Percentiles rank a stretch among this genome's conserved stretches.
Conservation (phyloP, 2,113 vertebrate species). For the Pachyramphus minor region DNA sequence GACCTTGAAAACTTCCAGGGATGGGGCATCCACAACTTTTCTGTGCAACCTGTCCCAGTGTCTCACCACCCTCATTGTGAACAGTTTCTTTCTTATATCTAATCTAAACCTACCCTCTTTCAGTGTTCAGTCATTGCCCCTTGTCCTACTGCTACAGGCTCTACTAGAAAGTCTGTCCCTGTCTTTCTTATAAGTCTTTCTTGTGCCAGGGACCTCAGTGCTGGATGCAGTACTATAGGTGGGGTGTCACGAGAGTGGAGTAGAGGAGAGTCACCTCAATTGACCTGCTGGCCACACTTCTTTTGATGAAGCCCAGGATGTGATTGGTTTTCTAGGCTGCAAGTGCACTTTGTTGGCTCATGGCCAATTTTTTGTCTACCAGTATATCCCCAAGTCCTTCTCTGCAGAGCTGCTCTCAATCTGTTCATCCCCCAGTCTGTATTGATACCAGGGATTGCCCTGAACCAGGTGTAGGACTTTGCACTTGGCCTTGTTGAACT, state of each 20-base stretch:
- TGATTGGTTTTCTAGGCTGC: background rate
- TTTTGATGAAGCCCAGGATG: background rate
- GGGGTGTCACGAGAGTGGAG: background rate
- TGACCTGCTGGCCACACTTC: background rate
- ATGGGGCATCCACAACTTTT: background rate
- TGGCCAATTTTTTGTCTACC: background rate
- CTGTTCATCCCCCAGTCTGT: background rate
- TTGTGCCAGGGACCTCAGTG: background rate
- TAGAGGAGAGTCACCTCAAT: background rate
- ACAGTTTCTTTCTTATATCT: background rate
- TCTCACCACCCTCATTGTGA: background rate
- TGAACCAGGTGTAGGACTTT: background rate
- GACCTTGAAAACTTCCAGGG: background rate
- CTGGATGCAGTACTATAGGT: background rate
- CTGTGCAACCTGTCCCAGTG: background rate
- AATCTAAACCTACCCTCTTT: background rate
- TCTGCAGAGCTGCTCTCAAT: background rate
- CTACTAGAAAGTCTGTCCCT: background rate
- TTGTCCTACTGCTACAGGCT: background rate
- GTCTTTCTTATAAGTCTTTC: background rate
- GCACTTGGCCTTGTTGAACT: background rate
- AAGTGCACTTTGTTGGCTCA: background rate
- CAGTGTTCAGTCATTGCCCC: background rate
- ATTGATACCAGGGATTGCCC: background rate
- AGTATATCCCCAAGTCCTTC: background rate